Evolutionary conservation across 2,888 invertebrate genomes (phyloP), one percentile per base, ranked within the genome.

Genomic region (Microctonus hyperodae): DNA sequence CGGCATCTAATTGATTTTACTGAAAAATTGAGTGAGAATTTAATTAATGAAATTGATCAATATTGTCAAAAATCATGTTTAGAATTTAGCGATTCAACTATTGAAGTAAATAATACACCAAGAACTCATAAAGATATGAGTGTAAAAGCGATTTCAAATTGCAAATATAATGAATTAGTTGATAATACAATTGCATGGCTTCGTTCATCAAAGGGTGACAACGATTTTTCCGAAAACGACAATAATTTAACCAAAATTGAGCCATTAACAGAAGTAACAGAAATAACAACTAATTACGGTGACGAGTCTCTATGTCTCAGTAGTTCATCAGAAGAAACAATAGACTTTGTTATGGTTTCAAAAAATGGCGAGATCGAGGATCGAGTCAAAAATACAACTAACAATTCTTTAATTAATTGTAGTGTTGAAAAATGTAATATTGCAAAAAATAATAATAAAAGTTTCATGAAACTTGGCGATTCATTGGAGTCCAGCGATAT

Each of bases 31-130:
- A 92, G 92, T 78, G 92, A 92, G 78, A 93, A 93, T 80, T 85
- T 94, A 69, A 86, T 93, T 64, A 90, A 91, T 71, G 93, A 94
- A 84, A 90, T 93, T 70, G 92, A 93, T 78, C 78, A 79, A 65
- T 83, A 81, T 68, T 79, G 82, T 64, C 76, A 78, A 37, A 84
- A 79, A 77, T 69, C 81, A 73, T 68, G 83, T 74, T 57, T 84
- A 9, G 83, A 85, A 33, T 76, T 79, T 62, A 65, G 72, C 13
- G 68, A 69, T 48, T 20, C 68, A 31, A 51, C 50, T 7, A 10
- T 13, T 7, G 28, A 16, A n/a, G 51, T 31, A 25, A 35, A 57
- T 53, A 62, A 53, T 56, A 28, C 55, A 37, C 44, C 22, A 33
- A 48, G 20, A 33, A 22, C 33, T 33, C 28, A 13, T 11, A 13